Conservation (phyloP, 2,888 invertebrate genomes). For the Cyclophora albipunctata region DNA sequence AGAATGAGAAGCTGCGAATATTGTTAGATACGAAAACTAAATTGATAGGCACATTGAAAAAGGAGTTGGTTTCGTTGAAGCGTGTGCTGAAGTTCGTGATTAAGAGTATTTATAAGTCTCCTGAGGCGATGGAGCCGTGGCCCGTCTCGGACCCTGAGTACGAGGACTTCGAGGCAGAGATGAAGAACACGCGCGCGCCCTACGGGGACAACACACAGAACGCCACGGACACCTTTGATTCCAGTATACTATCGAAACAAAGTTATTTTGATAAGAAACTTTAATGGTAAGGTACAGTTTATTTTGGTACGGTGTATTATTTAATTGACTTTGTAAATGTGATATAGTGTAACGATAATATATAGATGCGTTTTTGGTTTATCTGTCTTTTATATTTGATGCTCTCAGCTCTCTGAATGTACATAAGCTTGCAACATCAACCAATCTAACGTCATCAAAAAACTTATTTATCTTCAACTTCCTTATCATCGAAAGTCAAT, state of each 20-base stretch:
- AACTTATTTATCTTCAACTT: too few relatives aligned
- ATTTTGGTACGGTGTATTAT: too few relatives aligned
- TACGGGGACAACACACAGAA: slow-evolving; percentile 13
- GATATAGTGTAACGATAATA: neutral
- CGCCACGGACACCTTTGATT: slow-evolving; percentile 31
- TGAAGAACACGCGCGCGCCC: slow-evolving; percentile 31
- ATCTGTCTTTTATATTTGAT: neutral
- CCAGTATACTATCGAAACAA: slow-evolving; percentile 31
- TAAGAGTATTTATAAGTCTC: slow-evolving; percentile 35
- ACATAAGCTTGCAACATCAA: too few relatives aligned
- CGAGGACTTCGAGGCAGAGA: slow-evolving; percentile 40
- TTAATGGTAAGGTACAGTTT: slow-evolving; percentile 1
- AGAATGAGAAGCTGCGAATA: slow-evolving; percentile 52
- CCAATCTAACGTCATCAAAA: too few relatives aligned
- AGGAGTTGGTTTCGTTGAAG: slow-evolving; percentile 43
- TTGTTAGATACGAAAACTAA: slow-evolving; percentile 45
- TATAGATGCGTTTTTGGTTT: neutral
- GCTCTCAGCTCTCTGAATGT: too few relatives aligned
- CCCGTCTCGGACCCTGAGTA: slow-evolving; percentile 38
- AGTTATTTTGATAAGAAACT: slow-evolving; percentile 17
- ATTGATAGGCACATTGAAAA: slow-evolving; percentile 41
- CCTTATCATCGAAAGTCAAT: too few relatives aligned
- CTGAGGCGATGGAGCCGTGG: slow-evolving; percentile 14
- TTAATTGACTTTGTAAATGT: slow-evolving; percentile 3
- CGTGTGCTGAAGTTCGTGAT: slow-evolving; percentile 42